A percentile compares a stretch with the other conserved stretches of the same genome.
phyloP scores from a whole-genome alignment of 1,140 invertebrate genomes.

The Drosophila tristis region DNA sequence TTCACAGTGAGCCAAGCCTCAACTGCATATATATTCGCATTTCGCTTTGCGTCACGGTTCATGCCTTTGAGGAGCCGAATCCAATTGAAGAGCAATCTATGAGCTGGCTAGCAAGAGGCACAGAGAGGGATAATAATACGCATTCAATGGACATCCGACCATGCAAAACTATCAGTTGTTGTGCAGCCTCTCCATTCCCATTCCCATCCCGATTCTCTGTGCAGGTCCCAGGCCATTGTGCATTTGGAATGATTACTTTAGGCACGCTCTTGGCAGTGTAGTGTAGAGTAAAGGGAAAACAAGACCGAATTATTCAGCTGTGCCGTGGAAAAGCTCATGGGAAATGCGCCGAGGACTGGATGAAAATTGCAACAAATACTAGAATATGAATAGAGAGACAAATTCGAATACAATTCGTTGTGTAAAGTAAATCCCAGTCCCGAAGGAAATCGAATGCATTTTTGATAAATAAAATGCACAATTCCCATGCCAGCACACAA shows the following conservation, averaged over 20 bases:
- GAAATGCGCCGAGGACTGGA: conserved; percentile 44
- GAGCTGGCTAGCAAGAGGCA: too few species aligned
- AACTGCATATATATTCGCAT: too few species aligned
- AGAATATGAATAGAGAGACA: conserved; percentile 29
- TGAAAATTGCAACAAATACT: conserved; percentile 50
- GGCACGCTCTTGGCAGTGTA: conserved; percentile 6
- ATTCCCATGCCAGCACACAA: neutral
- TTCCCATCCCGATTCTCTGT: neutral
- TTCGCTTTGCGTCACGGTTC: too few species aligned
- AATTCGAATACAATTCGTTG: conserved; percentile 20
- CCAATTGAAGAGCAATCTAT: too few species aligned
- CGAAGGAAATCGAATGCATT: conserved; percentile 28
- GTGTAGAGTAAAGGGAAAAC: conserved; percentile 13
- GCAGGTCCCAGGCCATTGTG: conserved; percentile 52
- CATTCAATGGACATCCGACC: conserved; percentile 23
- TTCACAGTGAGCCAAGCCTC: too few species aligned
- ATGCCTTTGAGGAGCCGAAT: too few species aligned
- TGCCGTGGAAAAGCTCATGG: conserved; percentile 34
- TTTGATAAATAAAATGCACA: conserved; percentile 3
- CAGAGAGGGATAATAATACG: too few species aligned
- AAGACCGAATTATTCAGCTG: conserved; percentile 64
- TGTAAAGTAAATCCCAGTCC: conserved; percentile 22
- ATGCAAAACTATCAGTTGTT: conserved; percentile 42
- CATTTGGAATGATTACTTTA: conserved; percentile 72
- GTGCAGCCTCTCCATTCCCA: conserved; percentile 17